Conservation (phyloP, 2,888 invertebrate genomes). For the Cheilosia urbana region DNA sequence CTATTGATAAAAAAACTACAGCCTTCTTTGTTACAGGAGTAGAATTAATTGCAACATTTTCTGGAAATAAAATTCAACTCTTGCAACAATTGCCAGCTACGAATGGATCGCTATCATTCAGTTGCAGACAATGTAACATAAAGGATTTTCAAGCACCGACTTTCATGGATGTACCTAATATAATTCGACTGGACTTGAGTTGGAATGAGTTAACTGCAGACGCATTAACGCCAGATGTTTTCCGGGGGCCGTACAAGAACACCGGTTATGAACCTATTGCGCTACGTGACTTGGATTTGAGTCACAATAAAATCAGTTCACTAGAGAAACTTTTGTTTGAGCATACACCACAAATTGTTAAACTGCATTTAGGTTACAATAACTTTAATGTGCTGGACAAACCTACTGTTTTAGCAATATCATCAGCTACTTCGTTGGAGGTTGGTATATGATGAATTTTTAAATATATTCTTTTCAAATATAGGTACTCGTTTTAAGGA, state of each 20-base stretch:
- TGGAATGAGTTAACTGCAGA: constrained; percentile 84
- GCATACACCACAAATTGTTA: constrained; percentile 86
- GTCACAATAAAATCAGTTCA: constrained; percentile 87
- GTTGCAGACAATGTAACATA: constrained; percentile 82
- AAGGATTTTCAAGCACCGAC: constrained; percentile 80
- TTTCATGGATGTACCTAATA: constrained; percentile 82
- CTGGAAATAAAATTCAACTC: constrained; percentile 80
- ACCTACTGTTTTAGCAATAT: constrained; percentile 86
- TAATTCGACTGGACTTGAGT: constrained; percentile 81
- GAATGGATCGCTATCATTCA: constrained; percentile 80
- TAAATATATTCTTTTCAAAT: neutral
- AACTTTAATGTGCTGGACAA: constrained; percentile 86
- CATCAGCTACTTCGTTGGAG: constrained; percentile 85
- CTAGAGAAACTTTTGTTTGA: constrained; percentile 87
- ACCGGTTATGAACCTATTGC: constrained; percentile 86
- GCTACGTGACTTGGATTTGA: constrained; percentile 86
- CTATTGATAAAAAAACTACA: neutral
- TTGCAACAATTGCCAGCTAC: constrained; percentile 83
- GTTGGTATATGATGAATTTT: constrained; percentile 79
- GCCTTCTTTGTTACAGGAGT: constrained; percentile 68
- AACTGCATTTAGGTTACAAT: constrained; percentile 87
- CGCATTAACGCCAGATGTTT: constrained; percentile 86
- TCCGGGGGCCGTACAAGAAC: constrained; percentile 87
- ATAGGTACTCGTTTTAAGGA: no score
- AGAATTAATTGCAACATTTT: constrained; percentile 81